Base-by-base conservation (phyloP, 1,140 invertebrate species). In the Conus ventricosus region DNA sequence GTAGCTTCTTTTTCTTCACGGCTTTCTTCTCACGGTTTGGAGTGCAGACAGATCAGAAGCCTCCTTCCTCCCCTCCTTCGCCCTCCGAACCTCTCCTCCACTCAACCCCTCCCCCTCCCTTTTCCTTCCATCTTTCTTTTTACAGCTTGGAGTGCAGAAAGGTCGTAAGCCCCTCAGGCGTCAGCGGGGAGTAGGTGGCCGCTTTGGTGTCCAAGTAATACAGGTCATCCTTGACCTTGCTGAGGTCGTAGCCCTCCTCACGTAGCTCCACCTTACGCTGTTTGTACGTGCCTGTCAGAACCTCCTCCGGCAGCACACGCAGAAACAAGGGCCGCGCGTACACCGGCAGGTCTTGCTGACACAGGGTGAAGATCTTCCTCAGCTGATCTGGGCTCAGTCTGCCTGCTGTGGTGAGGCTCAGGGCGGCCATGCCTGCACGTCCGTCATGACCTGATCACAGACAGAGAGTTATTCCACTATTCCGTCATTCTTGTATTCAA, bases 341-440 rank as follows among this genome's bases (percentile, higher is more conserved):
- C 0, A 96, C 93, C 0, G 98, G 98, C 81, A 99, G 95, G 39
- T 96, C 94, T 53, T 90, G 82, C 11, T 84, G 57, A n/a, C 94
- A 88, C 39, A 94, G 90, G 7, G 88, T 51, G 23, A 91, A 90
- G 7, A 96, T 87, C n/a, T 89, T 27, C 11, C 86, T 85, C 2
- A 95, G 86, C 55, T 89, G 85, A 7, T 88, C 89, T 15, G 8
- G 57, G n/a, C 92, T 89, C 87, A 96, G 96, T 55, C 96, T 96
- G 27, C 99, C 99, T 51, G 98, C 98, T 89, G 97, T 96, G 5
- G 98, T 99, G 95, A 96, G 96, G 55, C 96, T 96, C 0, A 98
- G 93, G 6, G 98, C 98, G 39, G 97, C 98, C 99, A 99, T 99
- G 27, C 99, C 99, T 51, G 98, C 98, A 88, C 97, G 96, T 4